Percentiles rank a stretch among this genome's conserved stretches.
Conservation (phyloP, 2,888 invertebrate genomes). For the Eubasilissa splendida region DNA sequence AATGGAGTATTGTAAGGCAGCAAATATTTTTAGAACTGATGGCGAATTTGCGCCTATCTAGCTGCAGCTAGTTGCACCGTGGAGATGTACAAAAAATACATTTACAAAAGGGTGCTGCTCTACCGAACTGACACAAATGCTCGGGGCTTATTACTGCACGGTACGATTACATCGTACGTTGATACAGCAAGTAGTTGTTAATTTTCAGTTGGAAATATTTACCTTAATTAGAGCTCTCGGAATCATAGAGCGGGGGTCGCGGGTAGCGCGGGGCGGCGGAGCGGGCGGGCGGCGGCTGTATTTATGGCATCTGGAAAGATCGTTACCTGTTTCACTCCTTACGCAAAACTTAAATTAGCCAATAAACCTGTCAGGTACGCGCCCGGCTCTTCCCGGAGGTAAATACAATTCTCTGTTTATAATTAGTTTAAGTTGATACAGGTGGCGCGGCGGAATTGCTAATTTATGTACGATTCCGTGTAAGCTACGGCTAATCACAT, state of each 20-base stretch:
- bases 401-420: slow-evolving; percentile 66
- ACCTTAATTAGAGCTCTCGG: slow-evolving; percentile 57
- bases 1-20: no score
- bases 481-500: slow-evolving; percentile 53
- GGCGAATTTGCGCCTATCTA: no score
- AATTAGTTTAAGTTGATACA: slow-evolving; percentile 63
- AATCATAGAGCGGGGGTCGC: slow-evolving; percentile 41
- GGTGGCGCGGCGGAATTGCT: slow-evolving; percentile 50
- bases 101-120: no score
- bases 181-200: slow-evolving; percentile 13
- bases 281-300: slow-evolving; percentile 41
- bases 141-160: no score
- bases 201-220: slow-evolving; percentile 57
- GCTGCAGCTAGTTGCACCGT: no score
- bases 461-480: slow-evolving; percentile 56
- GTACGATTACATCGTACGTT: no score
- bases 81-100: no score
- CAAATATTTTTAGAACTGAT: no score
- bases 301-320: slow-evolving; percentile 61
- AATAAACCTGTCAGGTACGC: slow-evolving; percentile 69
- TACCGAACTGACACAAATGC: no score
- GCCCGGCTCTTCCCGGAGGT: slow-evolving; percentile 55
- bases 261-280: slow-evolving; percentile 12
- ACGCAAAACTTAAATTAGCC: slow-evolving; percentile 74
- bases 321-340: slow-evolving; percentile 67